A percentile compares a stretch with the other conserved stretches of the same genome.
Conservation (phyloP, 2,888 invertebrate species). For the Eremobia ochroleuca region DNA sequence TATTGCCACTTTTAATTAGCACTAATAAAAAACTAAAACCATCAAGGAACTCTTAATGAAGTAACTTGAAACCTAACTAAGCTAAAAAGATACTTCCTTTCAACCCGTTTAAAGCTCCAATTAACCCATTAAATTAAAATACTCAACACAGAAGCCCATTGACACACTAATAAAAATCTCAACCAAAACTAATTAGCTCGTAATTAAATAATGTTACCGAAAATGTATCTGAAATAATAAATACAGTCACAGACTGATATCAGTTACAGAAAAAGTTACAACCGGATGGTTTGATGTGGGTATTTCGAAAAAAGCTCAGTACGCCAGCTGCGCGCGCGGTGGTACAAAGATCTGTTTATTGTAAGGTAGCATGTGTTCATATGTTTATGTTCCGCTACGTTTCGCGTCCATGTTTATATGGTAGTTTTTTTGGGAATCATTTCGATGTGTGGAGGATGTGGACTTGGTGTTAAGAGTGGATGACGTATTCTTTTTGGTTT, state of each 20-base stretch:
- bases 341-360: constrained; percentile 81
- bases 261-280: constrained; percentile 60
- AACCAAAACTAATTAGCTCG: constrained; percentile 33
- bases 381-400: constrained; percentile 59
- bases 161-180: constrained; percentile 27
- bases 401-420: constrained; percentile 56
- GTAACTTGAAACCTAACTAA: constrained; percentile 46
- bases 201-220: constrained; percentile 36
- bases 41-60: constrained; percentile 33
- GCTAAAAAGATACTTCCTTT: constrained; percentile 15
- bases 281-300: constrained; percentile 54
- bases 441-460: constrained; percentile 27
- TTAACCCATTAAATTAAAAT: constrained; percentile 37
- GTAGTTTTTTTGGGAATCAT: constrained; percentile 46
- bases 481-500: constrained; percentile 13
- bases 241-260: constrained; percentile 45
- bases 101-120: constrained; percentile 34
- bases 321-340: constrained; percentile 74
- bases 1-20: constrained; percentile 12
- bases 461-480: neutral
- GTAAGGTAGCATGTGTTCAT: constrained; percentile 71
- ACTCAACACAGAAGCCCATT: constrained; percentile 33
- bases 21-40: constrained; percentile 11
- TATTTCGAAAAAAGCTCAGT: constrained; percentile 48
- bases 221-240: constrained; percentile 35